phyloP scores from a whole-genome alignment of 2,113 vertebrate species.

The Chaetodon trifascialis region DNA sequence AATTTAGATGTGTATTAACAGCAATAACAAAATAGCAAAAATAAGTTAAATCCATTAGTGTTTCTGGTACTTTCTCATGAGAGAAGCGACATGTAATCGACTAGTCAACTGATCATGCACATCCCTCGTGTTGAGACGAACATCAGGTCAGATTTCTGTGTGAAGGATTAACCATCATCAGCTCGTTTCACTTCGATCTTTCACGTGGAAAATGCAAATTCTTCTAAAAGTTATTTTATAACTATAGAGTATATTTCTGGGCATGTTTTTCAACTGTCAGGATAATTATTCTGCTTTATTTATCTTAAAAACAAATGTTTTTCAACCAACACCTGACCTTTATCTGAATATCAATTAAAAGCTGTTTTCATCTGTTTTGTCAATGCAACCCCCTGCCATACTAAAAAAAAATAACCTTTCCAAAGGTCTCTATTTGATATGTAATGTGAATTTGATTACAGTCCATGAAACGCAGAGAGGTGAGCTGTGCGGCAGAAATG shows the following conservation, averaged over 20 bases:
- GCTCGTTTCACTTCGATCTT: not conserved
- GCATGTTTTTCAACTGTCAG: not conserved
- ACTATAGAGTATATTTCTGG: not conserved
- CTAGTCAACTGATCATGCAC: no score
- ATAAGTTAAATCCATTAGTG: no score
- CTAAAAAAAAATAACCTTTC: slow-evolving; percentile 59
- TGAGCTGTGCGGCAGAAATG: slow-evolving; percentile 52
- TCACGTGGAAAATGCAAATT: no score
- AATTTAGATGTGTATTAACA: no score
- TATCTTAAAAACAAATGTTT: slow-evolving; percentile 17
- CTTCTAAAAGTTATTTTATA: not conserved
- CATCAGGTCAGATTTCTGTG: not conserved
- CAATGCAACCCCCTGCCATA: slow-evolving; percentile 5
- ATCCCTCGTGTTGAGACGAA: not conserved
- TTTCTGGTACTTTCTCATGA: no score
- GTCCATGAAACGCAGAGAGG: slow-evolving; percentile 31
- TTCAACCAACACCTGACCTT: slow-evolving; percentile 29
- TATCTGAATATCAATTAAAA: slow-evolving; percentile 12
- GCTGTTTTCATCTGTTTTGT: slow-evolving; percentile 11
- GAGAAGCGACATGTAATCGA: no score
- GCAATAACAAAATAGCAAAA: no score
- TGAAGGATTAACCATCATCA: not conserved
- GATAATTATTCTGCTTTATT: not conserved
- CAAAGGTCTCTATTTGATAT: slow-evolving; percentile 50
- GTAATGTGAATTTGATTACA: slow-evolving; percentile 42